Evolutionary conservation across 2,888 invertebrate genomes (phyloP), one percentile per base, ranked within the genome.

Genomic region (Sialis lutaria): DNA sequence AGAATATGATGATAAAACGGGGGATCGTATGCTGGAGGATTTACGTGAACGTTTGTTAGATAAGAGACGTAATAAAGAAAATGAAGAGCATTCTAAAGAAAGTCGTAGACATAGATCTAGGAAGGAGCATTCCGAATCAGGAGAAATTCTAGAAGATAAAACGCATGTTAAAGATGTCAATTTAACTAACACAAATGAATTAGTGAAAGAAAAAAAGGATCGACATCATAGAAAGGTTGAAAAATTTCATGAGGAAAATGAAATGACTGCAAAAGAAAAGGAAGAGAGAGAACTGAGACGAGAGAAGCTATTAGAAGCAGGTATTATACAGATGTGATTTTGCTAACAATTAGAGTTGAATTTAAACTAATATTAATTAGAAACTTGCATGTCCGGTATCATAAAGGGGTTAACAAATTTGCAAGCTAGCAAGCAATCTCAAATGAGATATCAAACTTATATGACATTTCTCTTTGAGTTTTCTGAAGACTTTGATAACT

Each of bases 31-130:
- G 48, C 67, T 85, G 50, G 82, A 85, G 59, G 86, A 87, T 64
- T 68, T 87, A 58, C 71, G 86, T 54, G 82, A 80, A 55, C 73
- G 85, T 57, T 66, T 82, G 52, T 60, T 82, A 22, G 81, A 77
- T 59, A 82, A 82, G 63, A 68, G 77, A 54, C 79, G 74, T 63
- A 75, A 72, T 57, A 82, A 79, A 56, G 79, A 79, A 49, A 70
- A 67, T 47, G 64, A 65, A 42, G 59, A 55, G 46, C 46, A 47
- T 33, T 43, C 45, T 12, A 51, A 50, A 45, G 45, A 44, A 32
- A 42, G 44, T 13, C 33, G 49, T 39, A 47, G 42, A 33, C 50
- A 40, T 43, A 44, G 42, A 37, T 45, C 40, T 22, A 54, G 55
- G 1, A 53, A 55, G 37, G 52, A 53, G 7, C 51, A 54, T 37